These are phyloP conservation scores for Pelecanus crispus DNA, from an alignment of 2,113 vertebrate genomes.

Conservation along the genomic window DNA sequence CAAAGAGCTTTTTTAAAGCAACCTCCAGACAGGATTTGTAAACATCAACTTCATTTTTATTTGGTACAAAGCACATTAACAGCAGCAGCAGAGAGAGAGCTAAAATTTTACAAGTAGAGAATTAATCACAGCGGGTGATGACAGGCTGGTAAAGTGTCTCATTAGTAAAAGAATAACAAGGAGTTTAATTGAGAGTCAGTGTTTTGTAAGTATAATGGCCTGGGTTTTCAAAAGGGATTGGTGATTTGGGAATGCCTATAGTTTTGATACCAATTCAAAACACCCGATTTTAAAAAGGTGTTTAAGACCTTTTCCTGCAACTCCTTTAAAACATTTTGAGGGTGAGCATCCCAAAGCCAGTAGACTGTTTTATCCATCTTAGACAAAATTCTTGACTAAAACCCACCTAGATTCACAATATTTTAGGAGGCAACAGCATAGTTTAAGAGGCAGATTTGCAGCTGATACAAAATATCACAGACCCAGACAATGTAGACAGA, in stretches of 20 bases:
- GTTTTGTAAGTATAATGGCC: slow-evolving; percentile 31
- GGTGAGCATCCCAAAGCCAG: not conserved
- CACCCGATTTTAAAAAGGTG: not conserved
- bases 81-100: slow-evolving; percentile 42
- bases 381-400: not conserved
- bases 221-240: slow-evolving; percentile 14
- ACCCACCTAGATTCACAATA: too few relatives aligned
- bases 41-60: slow-evolving; percentile 61
- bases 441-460: not conserved
- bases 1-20: slow-evolving; percentile 43
- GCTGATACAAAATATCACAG: not conserved
- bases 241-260: slow-evolving; percentile 6
- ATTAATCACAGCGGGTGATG: slow-evolving; percentile 68
- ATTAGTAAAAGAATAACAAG: slow-evolving; percentile 68
- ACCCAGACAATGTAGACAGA: not conserved
- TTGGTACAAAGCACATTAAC: slow-evolving; percentile 59
- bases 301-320: not conserved
- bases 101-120: slow-evolving; percentile 66
- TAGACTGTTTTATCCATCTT: not conserved
- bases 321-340: not conserved
- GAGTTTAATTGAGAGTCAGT: slow-evolving; percentile 46
- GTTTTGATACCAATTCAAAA: not conserved
- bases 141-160: slow-evolving; percentile 62
- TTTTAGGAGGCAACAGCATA: not conserved
- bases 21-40: slow-evolving; percentile 48